These are phyloP conservation scores for Corythucha ciliata DNA, from an alignment of 2,888 invertebrate genomes.

Conservation along the genomic window DNA sequence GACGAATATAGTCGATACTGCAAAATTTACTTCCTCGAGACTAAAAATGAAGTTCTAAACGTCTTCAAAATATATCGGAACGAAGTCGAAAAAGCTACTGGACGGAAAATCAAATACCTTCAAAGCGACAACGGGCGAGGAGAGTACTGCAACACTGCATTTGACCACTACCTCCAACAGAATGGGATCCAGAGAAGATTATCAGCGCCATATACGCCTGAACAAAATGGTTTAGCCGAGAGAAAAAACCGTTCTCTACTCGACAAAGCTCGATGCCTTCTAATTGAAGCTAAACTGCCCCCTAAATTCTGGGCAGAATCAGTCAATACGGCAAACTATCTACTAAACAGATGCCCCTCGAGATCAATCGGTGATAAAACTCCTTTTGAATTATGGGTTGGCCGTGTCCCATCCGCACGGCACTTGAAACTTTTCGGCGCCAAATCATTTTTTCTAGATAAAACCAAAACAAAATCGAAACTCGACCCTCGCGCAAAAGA, in stretches of 20 bases:
- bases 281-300: constrained; percentile 5
- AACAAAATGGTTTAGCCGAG: neutral
- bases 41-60: constrained; percentile 33
- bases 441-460: constrained; percentile 1
- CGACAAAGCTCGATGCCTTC: constrained; percentile 3
- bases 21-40: constrained; percentile 32
- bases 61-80: constrained; percentile 28
- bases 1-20: constrained; percentile 34
- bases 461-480: neutral
- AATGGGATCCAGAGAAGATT: constrained; percentile 35
- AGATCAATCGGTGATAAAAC: constrained; percentile 4
- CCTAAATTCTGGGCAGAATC: constrained; percentile 31
- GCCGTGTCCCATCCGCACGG: neutral
- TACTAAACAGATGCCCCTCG: constrained; percentile 11
- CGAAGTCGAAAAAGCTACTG: constrained; percentile 33
- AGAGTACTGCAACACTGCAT: constrained; percentile 30
- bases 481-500: neutral
- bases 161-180: constrained; percentile 32
- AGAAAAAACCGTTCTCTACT: constrained; percentile 8
- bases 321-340: constrained; percentile 24
- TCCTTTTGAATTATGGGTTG: constrained; percentile 15
- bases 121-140: constrained; percentile 13
- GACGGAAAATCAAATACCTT: constrained; percentile 19
- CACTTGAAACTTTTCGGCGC: constrained; percentile 1
- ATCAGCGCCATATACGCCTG: constrained; percentile 27